These are phyloP conservation scores for Dipodomys stephensi DNA, from an alignment of 2,113 vertebrate species.

Conservation along the genomic window DNA sequence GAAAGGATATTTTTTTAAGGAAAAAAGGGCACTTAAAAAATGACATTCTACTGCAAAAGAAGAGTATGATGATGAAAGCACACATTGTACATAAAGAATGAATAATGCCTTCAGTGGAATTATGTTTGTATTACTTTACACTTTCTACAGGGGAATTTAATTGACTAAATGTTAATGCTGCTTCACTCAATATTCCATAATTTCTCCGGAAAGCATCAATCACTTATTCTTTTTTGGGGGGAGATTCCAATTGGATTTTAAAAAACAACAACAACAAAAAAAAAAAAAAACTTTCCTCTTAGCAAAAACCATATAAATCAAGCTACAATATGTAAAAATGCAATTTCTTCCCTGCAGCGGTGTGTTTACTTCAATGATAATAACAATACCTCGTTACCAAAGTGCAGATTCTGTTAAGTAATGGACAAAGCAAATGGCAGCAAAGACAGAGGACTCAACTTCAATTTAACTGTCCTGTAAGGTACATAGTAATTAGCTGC, in stretches of 20 bases:
- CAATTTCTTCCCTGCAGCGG: constrained; percentile 63
- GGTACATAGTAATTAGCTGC: constrained; percentile 96
- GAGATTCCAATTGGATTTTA: constrained; percentile 55
- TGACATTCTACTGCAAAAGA: constrained; percentile 41
- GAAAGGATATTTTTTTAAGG: constrained; percentile 43
- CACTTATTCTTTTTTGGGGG: constrained; percentile 38
- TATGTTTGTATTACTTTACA: constrained; percentile 16
- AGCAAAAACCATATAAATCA: constrained; percentile 75
- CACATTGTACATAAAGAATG: not conserved
- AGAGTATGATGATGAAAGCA: constrained; percentile 56
- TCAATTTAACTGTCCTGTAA: constrained; percentile 94
- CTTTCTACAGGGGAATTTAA: constrained; percentile 54
- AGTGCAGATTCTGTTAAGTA: constrained; percentile 82
- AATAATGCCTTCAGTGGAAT: not conserved
- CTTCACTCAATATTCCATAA: constrained; percentile 50
- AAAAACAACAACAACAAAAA: not conserved
- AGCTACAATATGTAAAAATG: constrained; percentile 76
- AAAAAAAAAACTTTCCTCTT: constrained; percentile 47
- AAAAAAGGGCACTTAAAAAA: constrained; percentile 2
- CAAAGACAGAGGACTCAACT: constrained; percentile 88
- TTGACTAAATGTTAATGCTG: constrained; percentile 42
- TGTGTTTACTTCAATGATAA: constrained; percentile 77
- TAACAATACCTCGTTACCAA: constrained; percentile 71
- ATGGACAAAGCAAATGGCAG: constrained; percentile 87
- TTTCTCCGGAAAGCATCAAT: constrained; percentile 64